Evolutionary conservation across 2,113 vertebrate species (phyloP), one percentile per base, ranked within the genome.

Genomic region (Microtus oregoni): DNA sequence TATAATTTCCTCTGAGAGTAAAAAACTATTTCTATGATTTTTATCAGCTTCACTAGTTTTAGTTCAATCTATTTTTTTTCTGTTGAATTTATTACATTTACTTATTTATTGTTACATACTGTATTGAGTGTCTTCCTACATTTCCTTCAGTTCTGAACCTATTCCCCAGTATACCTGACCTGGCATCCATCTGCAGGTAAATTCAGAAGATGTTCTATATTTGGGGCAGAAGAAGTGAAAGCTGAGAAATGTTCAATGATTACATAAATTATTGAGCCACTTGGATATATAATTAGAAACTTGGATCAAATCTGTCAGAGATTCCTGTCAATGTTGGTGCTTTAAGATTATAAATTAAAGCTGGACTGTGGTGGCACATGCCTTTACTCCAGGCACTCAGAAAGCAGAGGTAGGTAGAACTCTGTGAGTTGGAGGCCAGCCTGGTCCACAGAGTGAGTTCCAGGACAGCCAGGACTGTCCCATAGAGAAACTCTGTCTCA

Each of bases 311-410:
- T 86, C 30, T 94, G 76, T 73, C 61, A 78, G 28, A 7, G 5
- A 0, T 87, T 89, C 90, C 87, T 91, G 30, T 85, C 95, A 35
- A 58, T 97, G 65, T 98, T 94, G 75, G 97, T 95, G 96, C 79
- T 97, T 94, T 94, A 26, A 55, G 65, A 91, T 95, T 86, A 95
- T 63, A 58, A 58, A 19, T 58, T 58, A 58, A 58, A 58, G 17
- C 55, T 58, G 17, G 55, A 17, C 17, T 58, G 55, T 58, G 17
- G 55, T 19, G 17, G 55, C 55, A 6, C 5, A 58, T 19, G 4
- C 55, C 17, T 58, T 58, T 58, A 19, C 17, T 58, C 17, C 55
- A 58, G 55, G 55, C 55, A 58, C 55, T 19, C 55, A 58, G 55
- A 58, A 58, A 58, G 55, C 55, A 58, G 55, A 58, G 17, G 55